Base-by-base conservation (phyloP, 2,113 vertebrate genomes). In the Lates calcarifer region DNA sequence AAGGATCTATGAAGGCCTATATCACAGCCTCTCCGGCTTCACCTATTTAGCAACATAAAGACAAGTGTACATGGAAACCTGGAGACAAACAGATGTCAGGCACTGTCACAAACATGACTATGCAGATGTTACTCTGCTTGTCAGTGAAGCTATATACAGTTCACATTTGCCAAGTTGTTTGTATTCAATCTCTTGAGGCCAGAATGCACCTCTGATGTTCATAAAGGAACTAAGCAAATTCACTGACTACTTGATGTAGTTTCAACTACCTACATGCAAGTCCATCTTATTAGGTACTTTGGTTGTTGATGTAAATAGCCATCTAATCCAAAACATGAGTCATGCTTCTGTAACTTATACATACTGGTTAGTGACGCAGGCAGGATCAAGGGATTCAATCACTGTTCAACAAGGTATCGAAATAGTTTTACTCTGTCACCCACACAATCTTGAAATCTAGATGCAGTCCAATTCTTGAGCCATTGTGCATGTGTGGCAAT, bases 1-100 rank as follows among this genome's bases (percentile, higher is more conserved):
- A 39, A 60, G 11, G 0, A 51, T 68, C 3, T 26, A 2, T 58
- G 29, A 43, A 77, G 86, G 83, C 86, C 86, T 74, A 4, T 33
- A 51, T 43, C 3, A 60, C 2, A 84, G 47, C 58, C 80, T 63
- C 13, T n/a, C 14, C 29, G 58, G 39, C 28, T 74, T 71, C 29
- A 70, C 12, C 5, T 53, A 39, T 58, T 43, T 45, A 35, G 17
- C 61, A 64, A 66, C n/a, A 71, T 49, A 9, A 78, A 77, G n/a
- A 53, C 33, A 60, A 20, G 51, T 62, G 43, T 56, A 39, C 49
- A 22, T 53, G 55, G 26, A 47, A 65, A 13, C 24, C 14, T 62
- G 22, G 12, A 78, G 41, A 31, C 53, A 74, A 4, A 8, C 20
- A 60, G 2, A 47, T 43, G 43, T 47, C 24, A 41, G 14, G 17